Conservation (phyloP, 2,797 vertebrate genomes). For the Oryzias sinensis region DNA sequence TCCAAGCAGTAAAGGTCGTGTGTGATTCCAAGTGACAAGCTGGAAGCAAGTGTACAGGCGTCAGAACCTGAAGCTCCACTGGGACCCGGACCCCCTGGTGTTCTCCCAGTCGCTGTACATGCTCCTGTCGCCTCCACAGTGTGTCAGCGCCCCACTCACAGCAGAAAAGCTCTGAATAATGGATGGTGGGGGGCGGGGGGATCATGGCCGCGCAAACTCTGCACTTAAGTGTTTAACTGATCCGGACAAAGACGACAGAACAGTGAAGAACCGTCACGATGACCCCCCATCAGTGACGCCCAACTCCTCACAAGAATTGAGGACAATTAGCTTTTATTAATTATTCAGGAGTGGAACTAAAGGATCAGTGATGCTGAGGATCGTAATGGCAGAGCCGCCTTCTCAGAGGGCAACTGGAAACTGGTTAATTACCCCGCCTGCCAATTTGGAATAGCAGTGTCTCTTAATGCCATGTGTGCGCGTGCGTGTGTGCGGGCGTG, state of each 20-base stretch:
- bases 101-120: conserved; percentile 49
- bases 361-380: conserved; percentile 64
- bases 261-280: conserved; percentile 9
- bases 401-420: conserved; percentile 73
- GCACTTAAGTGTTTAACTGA: conserved; percentile 16
- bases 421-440: conserved; percentile 73
- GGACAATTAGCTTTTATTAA: conserved; percentile 59
- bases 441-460: conserved; percentile 62
- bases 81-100: conserved; percentile 62
- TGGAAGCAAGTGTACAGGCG: conserved; percentile 67
- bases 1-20: conserved; percentile 59
- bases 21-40: conserved; percentile 78
- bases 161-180: conserved; percentile 76
- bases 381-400: conserved; percentile 64
- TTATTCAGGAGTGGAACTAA: conserved; percentile 73
- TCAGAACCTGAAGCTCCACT: conserved; percentile 60
- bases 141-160: conserved; percentile 65
- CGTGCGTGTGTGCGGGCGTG: too few relatives aligned
- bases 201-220: conserved; percentile 37
- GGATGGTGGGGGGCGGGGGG: conserved; percentile 49
- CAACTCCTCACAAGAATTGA: conserved; percentile 18
- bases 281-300: conserved; percentile 6
- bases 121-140: conserved; percentile 45
- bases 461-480: conserved; percentile 29
- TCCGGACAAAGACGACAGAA: conserved; percentile 8